Evolutionary conservation across 1,140 invertebrate species (phyloP), one percentile per base, ranked within the genome.

Genomic region (Drosophila pruinosa): DNA sequence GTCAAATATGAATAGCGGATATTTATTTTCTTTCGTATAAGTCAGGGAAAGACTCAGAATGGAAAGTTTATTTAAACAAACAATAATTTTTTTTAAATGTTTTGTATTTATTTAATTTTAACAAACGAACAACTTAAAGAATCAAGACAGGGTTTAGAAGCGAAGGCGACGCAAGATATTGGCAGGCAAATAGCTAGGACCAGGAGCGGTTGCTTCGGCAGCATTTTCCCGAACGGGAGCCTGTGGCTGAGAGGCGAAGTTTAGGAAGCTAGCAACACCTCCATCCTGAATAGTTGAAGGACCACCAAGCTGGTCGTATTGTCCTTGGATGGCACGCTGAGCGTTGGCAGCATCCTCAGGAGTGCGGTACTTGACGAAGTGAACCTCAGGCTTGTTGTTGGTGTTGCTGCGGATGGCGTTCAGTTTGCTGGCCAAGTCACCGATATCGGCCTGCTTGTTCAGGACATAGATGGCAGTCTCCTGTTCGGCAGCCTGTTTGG

Each of bases 321-420:
- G 82, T 0, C 6, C 14, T 39, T 89, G 86, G 24, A 89, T 89
- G n/a, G 79, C 76, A 2, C 58, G 63, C 59, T 88, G 82, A 3
- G 86, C 86, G 12, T 89, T 83, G 53, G 72, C 70, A 54, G 86
- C 86, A 64, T 89, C 81, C 89, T 89, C 86, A 8, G 74, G 72
- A 17, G 82, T 89, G 17, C 86, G 61, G 54, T 85, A 89, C 68
- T 89, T 89, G 73, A 89, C 85, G 50, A 89, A 89, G 65, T 89
- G 88, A 4, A 89, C 77, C 57, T 88, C 86, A 31, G 86, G 86
- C 62, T 81, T 83, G 57, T 88, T 67, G 72, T 78, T 80, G 72
- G 54, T 85, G 57, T 77, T 74, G 74, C 58, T 78, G 47, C 70
- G 71, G 61, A 89, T 73, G 41, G 78, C 59, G 17, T 89, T 81